Evolutionary conservation across 2,797 vertebrate genomes (phyloP), one percentile per base, ranked within the genome.

Genomic region (Buceros bicornis): DNA sequence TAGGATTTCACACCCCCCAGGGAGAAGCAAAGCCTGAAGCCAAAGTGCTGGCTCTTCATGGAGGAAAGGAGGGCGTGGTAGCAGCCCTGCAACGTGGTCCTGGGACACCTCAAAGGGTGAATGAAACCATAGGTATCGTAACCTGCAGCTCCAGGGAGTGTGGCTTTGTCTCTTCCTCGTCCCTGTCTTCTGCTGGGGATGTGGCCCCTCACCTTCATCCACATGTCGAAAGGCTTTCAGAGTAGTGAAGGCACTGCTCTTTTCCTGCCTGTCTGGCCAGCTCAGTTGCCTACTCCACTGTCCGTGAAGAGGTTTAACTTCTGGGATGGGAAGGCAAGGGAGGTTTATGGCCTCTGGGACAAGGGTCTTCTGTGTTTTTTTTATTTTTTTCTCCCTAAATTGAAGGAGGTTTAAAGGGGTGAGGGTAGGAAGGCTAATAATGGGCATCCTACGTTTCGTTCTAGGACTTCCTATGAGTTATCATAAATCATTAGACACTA

Each of bases 41-140:
- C 9, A 20, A 72, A 76, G 62, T 26, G n/a, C 20, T 76, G n/a
- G 19, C 7, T 74, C 16, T 67, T 91, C 16, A 26, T 2, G 4
- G 20, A 19, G 3, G 31, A 16, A 56, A 40, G 11, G 37, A 26
- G 8, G 10, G 8, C 2, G 7, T 8, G 5, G 56, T 12, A 72
- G 22, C 3, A 56, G 0, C 2, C 13, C 56, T 57, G 35, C 18
- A 35, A 2, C 1, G 1, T 50, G 19, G 9, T 56, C 29, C 29
- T 64, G 29, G 37, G 18, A 54, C 22, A 51, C 29, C 7, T 66
- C 33, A 48, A 47, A 42, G 6, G 8, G 5, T 24, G 9, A 40
- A 47, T 24, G 9, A 40, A 47, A 26, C 28, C 1, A 0, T 53
- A 14, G 25, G 40, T 42, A 54, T 8, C 5, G 2, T 8, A 10